Base-by-base conservation (phyloP, 2,888 invertebrate species). In the Spilosoma lubricipeda region DNA sequence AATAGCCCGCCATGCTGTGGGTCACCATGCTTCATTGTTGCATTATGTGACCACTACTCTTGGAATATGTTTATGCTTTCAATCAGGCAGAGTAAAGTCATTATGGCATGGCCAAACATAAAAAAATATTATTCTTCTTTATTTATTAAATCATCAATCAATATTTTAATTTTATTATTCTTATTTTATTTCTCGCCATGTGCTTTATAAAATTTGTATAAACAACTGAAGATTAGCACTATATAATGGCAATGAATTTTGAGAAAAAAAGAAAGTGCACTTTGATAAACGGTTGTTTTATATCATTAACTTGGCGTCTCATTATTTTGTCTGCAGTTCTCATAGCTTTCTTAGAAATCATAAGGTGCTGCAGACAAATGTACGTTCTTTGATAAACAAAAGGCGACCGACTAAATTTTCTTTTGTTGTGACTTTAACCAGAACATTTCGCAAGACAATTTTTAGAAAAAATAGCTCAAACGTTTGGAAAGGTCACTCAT, bases 341-440 rank as follows among this genome's bases (percentile, higher is more conserved):
- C 52, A 74, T 67, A 73, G 69, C 78, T 82, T 74, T 82, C 77
- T 65, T 76, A 36, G 48, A 39, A 70, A 59, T 69, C 33, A 68
- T 48, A 52, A 59, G 52, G 30, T 67, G 23, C 33, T 20, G 18
- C 45, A 20, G 23, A 68, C 20, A n/a, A 33, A 68, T 68, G 20
- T 8, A 11, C 20, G 33, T 56, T 56, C 59, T 27, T 27, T 27
- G 59, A 52, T 33, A 27, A 59, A 59, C 59, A 59, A 59, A 59
- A 59, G 27, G 15, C 0, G 27, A 59, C 13, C 5, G 27, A 13
- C 27, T 27, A 13, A 27, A 59, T 59, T 59, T 59, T n/a, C 27
- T 27, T 59, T 27, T 59, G 59, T 13, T 59, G 3, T 27, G 27
- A 0, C 27, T 59, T 13, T 59, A 15, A 27, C 13, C 3, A 59